Evolutionary conservation across 1,140 invertebrate species (phyloP).

Genomic region (Sinonovacula constricta): DNA sequence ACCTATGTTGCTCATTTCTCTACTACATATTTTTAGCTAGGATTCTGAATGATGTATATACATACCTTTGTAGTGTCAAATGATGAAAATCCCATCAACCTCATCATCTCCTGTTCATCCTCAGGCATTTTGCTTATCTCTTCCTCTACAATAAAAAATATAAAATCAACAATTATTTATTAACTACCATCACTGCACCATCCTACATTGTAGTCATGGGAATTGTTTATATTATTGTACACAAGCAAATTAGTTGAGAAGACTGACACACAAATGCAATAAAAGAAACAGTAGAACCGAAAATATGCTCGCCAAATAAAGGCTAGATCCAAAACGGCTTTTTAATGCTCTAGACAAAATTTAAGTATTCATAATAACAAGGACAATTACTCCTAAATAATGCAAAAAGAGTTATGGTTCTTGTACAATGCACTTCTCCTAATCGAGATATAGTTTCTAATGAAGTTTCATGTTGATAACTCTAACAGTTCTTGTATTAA

Average conservation of each 20-base stretch:
- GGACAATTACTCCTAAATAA: too few relatives aligned
- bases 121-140: conserved; percentile 39
- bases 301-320: conserved; percentile 6
- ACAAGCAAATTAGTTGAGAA: background rate
- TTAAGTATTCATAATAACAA: too few relatives aligned
- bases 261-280: background rate
- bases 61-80: conserved; percentile 48
- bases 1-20: background rate
- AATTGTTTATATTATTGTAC: too few relatives aligned
- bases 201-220: too few relatives aligned
- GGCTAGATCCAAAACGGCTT: background rate
- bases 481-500: too few relatives aligned
- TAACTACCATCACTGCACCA: too few relatives aligned
- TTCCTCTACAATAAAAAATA: conserved; percentile 16
- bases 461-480: too few relatives aligned
- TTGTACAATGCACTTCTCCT: too few relatives aligned
- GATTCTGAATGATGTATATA: background rate
- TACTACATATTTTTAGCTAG: background rate
- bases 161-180: background rate
- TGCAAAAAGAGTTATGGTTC: too few relatives aligned
- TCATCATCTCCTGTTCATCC: conserved; percentile 46
- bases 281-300: background rate
- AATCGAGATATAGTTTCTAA: too few relatives aligned
- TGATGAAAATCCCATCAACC: conserved; percentile 46
- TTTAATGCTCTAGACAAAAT: background rate